Conservation (phyloP, 2,888 invertebrate species). For the Nyleta sp. region DNA sequence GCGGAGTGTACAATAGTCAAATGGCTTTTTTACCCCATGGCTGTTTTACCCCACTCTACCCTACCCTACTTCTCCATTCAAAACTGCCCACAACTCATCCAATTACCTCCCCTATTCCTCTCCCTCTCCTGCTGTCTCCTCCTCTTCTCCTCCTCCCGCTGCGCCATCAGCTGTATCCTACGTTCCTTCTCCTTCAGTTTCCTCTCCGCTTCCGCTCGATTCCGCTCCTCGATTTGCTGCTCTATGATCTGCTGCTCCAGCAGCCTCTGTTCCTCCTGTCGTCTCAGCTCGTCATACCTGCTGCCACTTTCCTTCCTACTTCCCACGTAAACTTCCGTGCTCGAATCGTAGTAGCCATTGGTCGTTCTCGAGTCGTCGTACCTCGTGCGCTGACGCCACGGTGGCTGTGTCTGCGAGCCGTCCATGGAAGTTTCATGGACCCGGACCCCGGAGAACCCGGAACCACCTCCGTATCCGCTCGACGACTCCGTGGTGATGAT, state of each 20-base stretch:
- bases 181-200: conserved; percentile 36
- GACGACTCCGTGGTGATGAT: conserved; percentile 66
- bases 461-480: conserved; percentile 25
- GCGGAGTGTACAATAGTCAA: too few relatives aligned
- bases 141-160: conserved; percentile 45
- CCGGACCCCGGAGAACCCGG: conserved; percentile 37
- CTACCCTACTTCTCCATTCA: too few relatives aligned
- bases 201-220: conserved; percentile 49
- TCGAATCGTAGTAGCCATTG: conserved; percentile 32
- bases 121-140: conserved; percentile 42
- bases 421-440: conserved; percentile 48
- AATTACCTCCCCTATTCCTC: conserved; percentile 39
- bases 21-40: too few relatives aligned
- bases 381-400: conserved; percentile 29
- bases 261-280: conserved; percentile 50
- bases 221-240: conserved; percentile 49
- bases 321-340: conserved; percentile 44
- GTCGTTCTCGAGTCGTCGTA: conserved; percentile 26
- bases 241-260: conserved; percentile 49
- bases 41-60: too few relatives aligned
- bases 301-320: conserved; percentile 30
- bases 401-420: conserved; percentile 18
- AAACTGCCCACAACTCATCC: neutral
- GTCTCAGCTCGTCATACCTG: conserved; percentile 42
- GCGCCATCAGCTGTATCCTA: conserved; percentile 25